Percentiles rank a stretch among this genome's conserved stretches.
Conservation (phyloP, 2,113 vertebrate genomes). For the Vulpes ferrilata region DNA sequence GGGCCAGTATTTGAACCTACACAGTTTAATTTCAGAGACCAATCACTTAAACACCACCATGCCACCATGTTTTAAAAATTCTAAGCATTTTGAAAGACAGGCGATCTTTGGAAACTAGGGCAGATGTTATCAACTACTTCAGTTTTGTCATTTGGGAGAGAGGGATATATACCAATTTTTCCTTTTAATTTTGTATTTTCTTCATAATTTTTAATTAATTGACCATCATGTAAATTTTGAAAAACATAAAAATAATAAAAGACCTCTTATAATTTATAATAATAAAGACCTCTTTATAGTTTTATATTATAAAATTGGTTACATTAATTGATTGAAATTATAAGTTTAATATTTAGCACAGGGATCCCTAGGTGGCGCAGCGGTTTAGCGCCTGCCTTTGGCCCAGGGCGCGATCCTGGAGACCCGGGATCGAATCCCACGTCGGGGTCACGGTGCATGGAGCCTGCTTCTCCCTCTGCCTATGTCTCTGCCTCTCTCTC, state of each 20-base stretch:
- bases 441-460: no score
- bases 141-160: not conserved
- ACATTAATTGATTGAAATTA: conserved; percentile 44
- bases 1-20: not conserved
- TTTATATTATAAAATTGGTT: not conserved
- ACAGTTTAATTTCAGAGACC: not conserved
- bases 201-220: conserved; percentile 11
- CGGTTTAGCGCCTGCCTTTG: no score
- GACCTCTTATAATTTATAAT: not conserved
- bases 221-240: not conserved
- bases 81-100: not conserved
- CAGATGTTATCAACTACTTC: not conserved
- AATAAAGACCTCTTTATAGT: not conserved
- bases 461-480: no score
- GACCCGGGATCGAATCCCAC: no score
- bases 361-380: no score
- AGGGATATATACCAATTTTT: not conserved
- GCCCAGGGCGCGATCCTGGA: no score
- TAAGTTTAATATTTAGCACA: conserved; percentile 33
- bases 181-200: conserved; percentile 8
- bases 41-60: not conserved
- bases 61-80: not conserved
- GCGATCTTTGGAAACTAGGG: not conserved
- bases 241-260: conserved; percentile 33
- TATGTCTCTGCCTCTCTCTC: no score